Conservation (phyloP, 2,113 vertebrate species). For the Willisornis vidua region DNA sequence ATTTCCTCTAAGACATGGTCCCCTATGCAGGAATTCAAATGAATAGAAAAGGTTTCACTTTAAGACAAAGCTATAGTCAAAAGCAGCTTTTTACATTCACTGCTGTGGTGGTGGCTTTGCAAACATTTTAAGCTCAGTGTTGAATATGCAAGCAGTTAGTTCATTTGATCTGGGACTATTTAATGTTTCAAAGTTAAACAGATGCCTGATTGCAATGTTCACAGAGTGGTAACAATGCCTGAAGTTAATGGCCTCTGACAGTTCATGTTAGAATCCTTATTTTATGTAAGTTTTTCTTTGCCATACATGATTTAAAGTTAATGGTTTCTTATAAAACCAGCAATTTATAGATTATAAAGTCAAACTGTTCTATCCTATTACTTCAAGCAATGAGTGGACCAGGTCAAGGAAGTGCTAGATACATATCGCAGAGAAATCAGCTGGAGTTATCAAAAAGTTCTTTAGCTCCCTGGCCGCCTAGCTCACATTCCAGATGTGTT, state of each 20-base stretch:
- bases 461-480: not conserved
- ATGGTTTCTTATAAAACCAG: not conserved
- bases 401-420: not conserved
- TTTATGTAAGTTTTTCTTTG: not conserved
- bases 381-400: not conserved
- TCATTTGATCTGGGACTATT: not conserved
- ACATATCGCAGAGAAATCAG: not conserved
- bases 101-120: not conserved
- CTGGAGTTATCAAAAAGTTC: not conserved
- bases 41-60: not conserved
- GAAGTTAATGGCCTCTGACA: slow-evolving; percentile 2
- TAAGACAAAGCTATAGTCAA: not conserved
- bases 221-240: not conserved
- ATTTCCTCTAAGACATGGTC: not conserved
- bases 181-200: slow-evolving; percentile 13
- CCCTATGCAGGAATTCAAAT: not conserved
- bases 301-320: not conserved
- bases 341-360: not conserved
- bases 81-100: not conserved
- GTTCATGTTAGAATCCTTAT: not conserved
- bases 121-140: not conserved
- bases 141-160: not conserved
- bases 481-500: not conserved
- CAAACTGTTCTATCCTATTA: not conserved
- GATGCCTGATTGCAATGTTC: slow-evolving; percentile 16